These are phyloP conservation scores for Cladorhizidae sp. DNA, from an alignment of 37 sponge, comb jelly and placozoan species.

Conservation along the genomic window DNA sequence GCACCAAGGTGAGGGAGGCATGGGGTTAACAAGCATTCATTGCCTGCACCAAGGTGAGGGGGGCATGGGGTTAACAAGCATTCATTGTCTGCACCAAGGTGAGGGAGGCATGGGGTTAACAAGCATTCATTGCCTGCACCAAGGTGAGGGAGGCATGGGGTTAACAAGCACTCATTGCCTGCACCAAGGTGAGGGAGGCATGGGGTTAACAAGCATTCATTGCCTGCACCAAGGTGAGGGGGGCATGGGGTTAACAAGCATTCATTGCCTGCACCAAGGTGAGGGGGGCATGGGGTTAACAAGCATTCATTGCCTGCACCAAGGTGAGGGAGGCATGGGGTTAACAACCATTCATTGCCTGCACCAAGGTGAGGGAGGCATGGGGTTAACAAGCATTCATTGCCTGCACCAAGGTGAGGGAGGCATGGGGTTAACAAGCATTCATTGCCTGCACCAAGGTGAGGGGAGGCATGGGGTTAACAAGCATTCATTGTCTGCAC, in stretches of 20 bases:
- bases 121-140: too few species aligned
- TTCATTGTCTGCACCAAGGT: constrained; percentile 90
- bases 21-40: not conserved
- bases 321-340: too few species aligned
- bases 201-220: not conserved
- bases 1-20: constrained; percentile 65
- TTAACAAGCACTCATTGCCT: constrained; percentile 84
- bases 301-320: too few species aligned
- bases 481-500: constrained; percentile 88
- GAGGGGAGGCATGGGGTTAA: constrained; percentile 65
- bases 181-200: constrained; percentile 65
- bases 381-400: not conserved
- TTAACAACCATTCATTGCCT: constrained; percentile 83
- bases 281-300: not conserved
- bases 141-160: too few species aligned
- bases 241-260: constrained; percentile 84
- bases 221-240: too few species aligned
- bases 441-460: constrained; percentile 91
- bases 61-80: constrained; percentile 84
- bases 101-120: not conserved
- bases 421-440: constrained; percentile 84
- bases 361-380: constrained; percentile 65
- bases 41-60: too few species aligned
- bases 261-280: constrained; percentile 91
- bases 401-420: too few species aligned